Evolutionary conservation across 2,113 vertebrate genomes (phyloP).

Genomic region (Zonotrichia leucophrys): DNA sequence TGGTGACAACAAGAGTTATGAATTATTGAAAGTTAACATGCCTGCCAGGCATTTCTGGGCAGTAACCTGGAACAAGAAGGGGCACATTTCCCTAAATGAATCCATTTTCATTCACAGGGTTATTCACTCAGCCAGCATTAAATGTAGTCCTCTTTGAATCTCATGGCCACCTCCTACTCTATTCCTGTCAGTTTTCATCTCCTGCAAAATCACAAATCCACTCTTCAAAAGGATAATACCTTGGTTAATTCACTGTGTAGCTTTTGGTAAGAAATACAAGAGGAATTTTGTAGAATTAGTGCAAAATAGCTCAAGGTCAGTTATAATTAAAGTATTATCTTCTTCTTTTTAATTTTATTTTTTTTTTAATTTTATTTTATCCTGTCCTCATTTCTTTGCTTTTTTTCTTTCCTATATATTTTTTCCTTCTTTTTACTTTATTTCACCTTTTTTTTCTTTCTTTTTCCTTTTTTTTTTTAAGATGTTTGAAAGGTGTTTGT

Average conservation of each 20-base stretch:
- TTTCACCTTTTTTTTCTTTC: accelerated
- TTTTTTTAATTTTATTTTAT: background rate
- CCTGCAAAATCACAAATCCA: slow-evolving; percentile 62
- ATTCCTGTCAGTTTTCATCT: slow-evolving; percentile 65
- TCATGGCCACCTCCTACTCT: slow-evolving; percentile 34
- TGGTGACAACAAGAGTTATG: slow-evolving; percentile 35
- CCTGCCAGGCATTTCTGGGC: slow-evolving; percentile 53
- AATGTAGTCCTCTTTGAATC: slow-evolving; percentile 64
- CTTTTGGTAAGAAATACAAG: slow-evolving; percentile 59
- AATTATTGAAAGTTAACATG: slow-evolving; percentile 32
- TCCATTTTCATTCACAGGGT: slow-evolving; percentile 44
- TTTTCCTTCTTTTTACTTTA: background rate
- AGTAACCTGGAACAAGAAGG: slow-evolving; percentile 41
- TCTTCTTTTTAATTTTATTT: background rate
- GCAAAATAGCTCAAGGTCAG: slow-evolving; percentile 54
- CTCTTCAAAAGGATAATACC: slow-evolving; percentile 62
- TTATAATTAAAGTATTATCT: slow-evolving; percentile 51
- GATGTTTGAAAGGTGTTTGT: slow-evolving; percentile 22
- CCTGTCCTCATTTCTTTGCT: accelerated
- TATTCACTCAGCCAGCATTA: slow-evolving; percentile 70
- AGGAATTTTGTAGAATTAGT: slow-evolving; percentile 37
- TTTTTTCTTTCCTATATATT: background rate
- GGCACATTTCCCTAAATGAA: slow-evolving; percentile 56
- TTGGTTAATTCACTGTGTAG: slow-evolving; percentile 58
- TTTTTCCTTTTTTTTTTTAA: accelerated